Evolutionary conservation across 2,888 invertebrate species (phyloP).

Genomic region (Cerceris ruficornis): DNA sequence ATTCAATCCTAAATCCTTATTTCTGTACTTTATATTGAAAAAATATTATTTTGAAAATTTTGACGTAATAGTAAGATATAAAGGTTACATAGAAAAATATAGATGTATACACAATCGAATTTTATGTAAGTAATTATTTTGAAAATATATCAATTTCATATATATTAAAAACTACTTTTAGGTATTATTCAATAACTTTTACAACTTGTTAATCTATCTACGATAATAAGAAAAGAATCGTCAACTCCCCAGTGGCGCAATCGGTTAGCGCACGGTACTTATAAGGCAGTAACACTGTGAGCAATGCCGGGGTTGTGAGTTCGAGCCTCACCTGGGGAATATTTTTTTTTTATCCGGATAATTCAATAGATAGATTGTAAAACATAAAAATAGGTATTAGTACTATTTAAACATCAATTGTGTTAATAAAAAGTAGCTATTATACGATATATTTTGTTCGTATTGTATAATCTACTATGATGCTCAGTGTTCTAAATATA

Average conservation of each 20-base stretch:
- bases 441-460: too few species aligned
- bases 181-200: neutral
- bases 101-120: too few species aligned
- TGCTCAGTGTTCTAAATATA: neutral
- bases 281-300: constrained; percentile 97
- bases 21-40: too few species aligned
- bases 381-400: neutral
- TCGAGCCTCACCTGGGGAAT: constrained; percentile 99
- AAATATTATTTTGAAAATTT: too few species aligned
- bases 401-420: neutral
- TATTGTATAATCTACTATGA: neutral
- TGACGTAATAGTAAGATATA: too few species aligned
- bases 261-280: constrained; percentile 99
- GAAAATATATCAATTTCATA: constrained; percentile 44
- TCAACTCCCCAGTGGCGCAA: constrained; percentile 96
- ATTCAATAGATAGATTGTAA: neutral
- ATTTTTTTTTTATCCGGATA: constrained; percentile 80
- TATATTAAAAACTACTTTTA: neutral
- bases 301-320: constrained; percentile 99
- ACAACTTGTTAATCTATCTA: neutral
- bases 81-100: too few species aligned
- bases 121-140: too few species aligned
- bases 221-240: constrained; percentile 33
- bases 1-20: too few species aligned
- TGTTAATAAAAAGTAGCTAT: neutral